Base-by-base conservation (phyloP, 2,888 invertebrate species). In the Slavum lentiscoides region DNA sequence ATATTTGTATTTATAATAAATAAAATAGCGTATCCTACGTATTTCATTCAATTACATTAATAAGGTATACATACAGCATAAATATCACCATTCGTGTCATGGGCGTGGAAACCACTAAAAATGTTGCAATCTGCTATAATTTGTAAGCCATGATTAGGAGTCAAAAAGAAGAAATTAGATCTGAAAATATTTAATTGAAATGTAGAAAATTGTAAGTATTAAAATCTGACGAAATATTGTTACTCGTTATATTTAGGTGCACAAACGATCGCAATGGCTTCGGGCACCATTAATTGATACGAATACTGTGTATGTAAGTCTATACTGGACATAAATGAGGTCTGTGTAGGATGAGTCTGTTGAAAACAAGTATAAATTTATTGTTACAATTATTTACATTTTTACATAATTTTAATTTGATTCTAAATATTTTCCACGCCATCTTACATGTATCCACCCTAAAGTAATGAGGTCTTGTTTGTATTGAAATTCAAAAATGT, bases 391-490 rank as follows among this genome's bases (percentile, higher is more conserved):
- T 49, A 15, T 49, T 49, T 49, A 49, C 49, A 49, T 49, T 49
- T 49, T 49, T 49, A 11, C 1, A 49, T 13, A 49, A 49, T 49
- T 9, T 49, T 49, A 49, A 49, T 49, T 49, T 49, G 3, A 49
- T 49, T 13, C 8, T 55, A 19, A 55, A 21, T 23, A 74, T 53
- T 77, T 83, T 69, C 30, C 39, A 55, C 61, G 72, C 58, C 82
- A 70, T 87, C 91, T 88, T 86, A 96, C 96, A 89, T 97, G 98
- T 86, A 98, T 98, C 98, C 98, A 98, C n/a, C 98, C 98, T n/a
- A 98, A 89, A 0, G 97, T 97, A 84, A 98, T 94, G 82, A 98
- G 91, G 87, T 94, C 94, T 85, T 94, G 91, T 85, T 94, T 92
- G 87, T 97, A 97, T 87, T 97, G 96, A 85, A 93, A 94, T 85